phyloP scores from a whole-genome alignment of 2,888 invertebrate species.

The Cryptosula pallasiana region DNA sequence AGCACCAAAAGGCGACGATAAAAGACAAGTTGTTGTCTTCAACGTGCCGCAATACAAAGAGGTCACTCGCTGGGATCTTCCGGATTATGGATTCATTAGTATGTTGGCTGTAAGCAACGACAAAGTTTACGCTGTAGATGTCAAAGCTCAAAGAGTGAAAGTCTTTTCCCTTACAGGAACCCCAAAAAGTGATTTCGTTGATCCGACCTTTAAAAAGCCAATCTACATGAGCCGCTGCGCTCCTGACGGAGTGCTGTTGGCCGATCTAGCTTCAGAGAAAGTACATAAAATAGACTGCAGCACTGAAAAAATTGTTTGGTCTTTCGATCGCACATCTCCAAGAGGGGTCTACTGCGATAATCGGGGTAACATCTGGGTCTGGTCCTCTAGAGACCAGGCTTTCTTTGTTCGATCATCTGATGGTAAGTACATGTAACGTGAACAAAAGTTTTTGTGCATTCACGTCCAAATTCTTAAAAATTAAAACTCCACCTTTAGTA shows the following conservation, averaged over 20 bases:
- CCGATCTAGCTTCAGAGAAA: background rate
- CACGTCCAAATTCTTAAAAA: too few relatives aligned
- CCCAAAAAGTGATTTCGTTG: background rate
- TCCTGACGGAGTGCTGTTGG: background rate
- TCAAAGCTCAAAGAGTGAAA: background rate
- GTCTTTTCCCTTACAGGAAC: background rate
- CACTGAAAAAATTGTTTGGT: background rate
- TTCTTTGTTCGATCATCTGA: background rate
- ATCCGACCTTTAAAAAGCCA: background rate
- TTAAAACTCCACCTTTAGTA: too few relatives aligned
- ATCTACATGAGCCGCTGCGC: slow-evolving; percentile 11
- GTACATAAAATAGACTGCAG: slow-evolving; percentile 5
- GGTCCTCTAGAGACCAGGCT: background rate
- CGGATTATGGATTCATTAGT: slow-evolving; percentile 1
- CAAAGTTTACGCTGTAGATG: slow-evolving; percentile 14
- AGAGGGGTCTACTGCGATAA: slow-evolving; percentile 5
- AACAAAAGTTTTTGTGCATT: too few relatives aligned
- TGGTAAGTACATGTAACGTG: background rate
- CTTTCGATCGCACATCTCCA: background rate
- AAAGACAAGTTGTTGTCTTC: background rate
- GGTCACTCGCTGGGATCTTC: background rate
- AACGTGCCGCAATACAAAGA: background rate
- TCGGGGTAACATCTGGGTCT: background rate
- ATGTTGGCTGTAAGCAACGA: slow-evolving; percentile 16
- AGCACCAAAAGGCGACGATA: background rate